These are phyloP conservation scores for Phengaris arion DNA, from an alignment of 2,888 invertebrate species.

Conservation along the genomic window DNA sequence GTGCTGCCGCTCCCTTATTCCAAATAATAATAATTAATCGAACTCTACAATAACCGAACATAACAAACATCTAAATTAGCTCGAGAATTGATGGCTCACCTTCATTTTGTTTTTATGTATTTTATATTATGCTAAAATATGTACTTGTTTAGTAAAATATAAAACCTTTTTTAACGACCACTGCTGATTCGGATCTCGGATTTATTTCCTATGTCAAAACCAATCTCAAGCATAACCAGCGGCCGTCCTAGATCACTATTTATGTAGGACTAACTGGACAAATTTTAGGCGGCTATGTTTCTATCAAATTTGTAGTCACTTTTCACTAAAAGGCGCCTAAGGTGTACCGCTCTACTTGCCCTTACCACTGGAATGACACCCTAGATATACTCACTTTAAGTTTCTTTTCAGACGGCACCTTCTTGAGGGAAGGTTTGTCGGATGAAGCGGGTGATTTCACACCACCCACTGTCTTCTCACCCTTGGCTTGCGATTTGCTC, in stretches of 20 bases:
- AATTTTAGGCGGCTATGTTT: no score
- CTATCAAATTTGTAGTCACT: no score
- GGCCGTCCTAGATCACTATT: no score
- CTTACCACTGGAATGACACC: not conserved
- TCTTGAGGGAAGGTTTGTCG: constrained; percentile 83
- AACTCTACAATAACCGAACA: not conserved
- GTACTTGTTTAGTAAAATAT: no score
- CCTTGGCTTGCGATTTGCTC: constrained; percentile 92
- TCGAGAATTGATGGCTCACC: not conserved
- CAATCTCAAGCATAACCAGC: no score
- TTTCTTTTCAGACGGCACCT: constrained; percentile 90
- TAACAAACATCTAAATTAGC: constrained; percentile 5
- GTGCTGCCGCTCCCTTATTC: constrained; percentile 15
- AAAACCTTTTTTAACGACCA: no score
- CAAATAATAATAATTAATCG: not conserved
- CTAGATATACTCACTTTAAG: constrained; percentile 82
- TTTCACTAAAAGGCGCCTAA: no score
- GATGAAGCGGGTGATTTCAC: constrained; percentile 66
- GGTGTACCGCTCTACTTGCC: no score
- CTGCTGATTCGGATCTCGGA: no score
- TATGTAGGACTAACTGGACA: no score
- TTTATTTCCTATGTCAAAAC: no score
- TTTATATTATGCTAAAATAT: constrained; percentile 32
- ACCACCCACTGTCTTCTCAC: constrained; percentile 84
- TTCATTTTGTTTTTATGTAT: not conserved